Conservation (phyloP, 35 echinoderm and acorn worm genomes). For the Ophioderma brevispina region DNA sequence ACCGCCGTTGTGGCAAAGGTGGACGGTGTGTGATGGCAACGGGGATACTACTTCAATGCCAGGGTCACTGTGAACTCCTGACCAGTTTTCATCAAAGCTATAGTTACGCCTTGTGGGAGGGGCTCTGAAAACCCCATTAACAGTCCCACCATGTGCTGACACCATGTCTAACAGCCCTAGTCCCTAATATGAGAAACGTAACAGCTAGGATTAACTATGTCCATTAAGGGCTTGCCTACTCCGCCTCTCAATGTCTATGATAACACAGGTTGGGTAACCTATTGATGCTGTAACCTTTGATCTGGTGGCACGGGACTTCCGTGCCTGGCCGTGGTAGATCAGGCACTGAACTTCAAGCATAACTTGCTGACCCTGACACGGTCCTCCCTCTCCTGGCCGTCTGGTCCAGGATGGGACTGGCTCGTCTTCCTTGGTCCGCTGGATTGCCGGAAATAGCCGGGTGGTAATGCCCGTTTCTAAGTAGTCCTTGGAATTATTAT, state of each 20-base stretch:
- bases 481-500: not conserved
- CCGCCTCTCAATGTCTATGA: not conserved
- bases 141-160: slow-evolving; percentile 10
- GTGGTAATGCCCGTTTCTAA: not conserved
- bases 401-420: not conserved
- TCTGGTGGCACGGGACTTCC: not conserved
- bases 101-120: slow-evolving; percentile 23
- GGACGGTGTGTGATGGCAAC: not conserved
- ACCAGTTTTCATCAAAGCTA: slow-evolving; percentile 32
- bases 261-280: not conserved
- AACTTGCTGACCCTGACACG: not conserved
- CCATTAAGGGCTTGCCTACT: not conserved
- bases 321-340: not conserved
- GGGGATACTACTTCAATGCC: not conserved
- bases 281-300: not conserved
- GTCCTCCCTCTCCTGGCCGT: not conserved
- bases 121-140: not conserved
- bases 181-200: not conserved
- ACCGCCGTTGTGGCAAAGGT: not conserved
- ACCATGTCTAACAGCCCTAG: slow-evolving; percentile 32
- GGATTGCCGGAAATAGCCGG: not conserved
- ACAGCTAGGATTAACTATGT: not conserved
- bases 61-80: slow-evolving; percentile 17
- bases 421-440: not conserved
- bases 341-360: not conserved